Evolutionary conservation across 2,888 invertebrate species (phyloP).

Genomic region (Tenthredo amoena): DNA sequence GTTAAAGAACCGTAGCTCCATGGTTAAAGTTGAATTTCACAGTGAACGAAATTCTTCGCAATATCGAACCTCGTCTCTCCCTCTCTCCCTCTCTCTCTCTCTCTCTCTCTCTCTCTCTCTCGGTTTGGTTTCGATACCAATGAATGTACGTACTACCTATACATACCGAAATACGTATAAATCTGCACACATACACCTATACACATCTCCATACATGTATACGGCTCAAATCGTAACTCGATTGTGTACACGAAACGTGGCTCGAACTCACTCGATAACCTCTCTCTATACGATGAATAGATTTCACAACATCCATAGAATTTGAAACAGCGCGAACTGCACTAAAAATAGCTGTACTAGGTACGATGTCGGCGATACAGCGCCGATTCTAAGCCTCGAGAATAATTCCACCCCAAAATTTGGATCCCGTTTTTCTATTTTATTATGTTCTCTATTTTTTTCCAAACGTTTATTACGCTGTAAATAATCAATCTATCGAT

Average conservation of each 20-base stretch:
- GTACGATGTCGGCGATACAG: neutral
- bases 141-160: neutral
- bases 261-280: slow-evolving; percentile 35
- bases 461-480: neutral
- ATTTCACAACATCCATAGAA: slow-evolving; percentile 23
- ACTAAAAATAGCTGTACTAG: slow-evolving; percentile 6
- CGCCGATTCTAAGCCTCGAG: neutral
- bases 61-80: slow-evolving; percentile 13
- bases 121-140: neutral
- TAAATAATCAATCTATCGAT: too few species aligned
- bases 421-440: neutral
- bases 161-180: neutral
- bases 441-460: neutral
- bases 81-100: too few species aligned
- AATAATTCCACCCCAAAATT: neutral
- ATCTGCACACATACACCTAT: neutral
- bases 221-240: slow-evolving; percentile 41
- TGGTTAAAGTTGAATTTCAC: slow-evolving; percentile 25
- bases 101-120: neutral
- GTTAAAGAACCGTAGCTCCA: neutral
- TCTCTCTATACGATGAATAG: slow-evolving; percentile 23
- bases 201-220: neutral
- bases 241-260: slow-evolving; percentile 41
- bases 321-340: slow-evolving; percentile 44
- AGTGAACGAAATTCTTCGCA: slow-evolving; percentile 23